Evolutionary conservation across 2,113 vertebrate species (phyloP).

Genomic region (Boulengeromyrus knoepffleri): DNA sequence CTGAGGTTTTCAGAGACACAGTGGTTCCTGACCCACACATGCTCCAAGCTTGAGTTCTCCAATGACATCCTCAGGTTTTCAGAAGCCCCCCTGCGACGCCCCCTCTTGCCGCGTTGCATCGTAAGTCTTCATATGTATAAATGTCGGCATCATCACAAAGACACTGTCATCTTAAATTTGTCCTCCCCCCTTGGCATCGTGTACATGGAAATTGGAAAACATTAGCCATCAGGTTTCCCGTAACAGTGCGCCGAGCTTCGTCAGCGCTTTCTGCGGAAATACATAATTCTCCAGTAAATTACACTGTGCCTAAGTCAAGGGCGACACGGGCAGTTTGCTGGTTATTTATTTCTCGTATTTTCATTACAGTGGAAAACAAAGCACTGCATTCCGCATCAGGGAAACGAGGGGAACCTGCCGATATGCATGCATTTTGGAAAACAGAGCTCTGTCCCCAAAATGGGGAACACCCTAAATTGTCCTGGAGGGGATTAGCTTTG

Average conservation of each 20-base stretch:
- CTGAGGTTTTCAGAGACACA: background rate
- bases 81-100: background rate
- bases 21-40: background rate
- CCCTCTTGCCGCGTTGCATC: too few species aligned
- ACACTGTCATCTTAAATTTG: background rate
- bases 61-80: background rate
- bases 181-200: background rate
- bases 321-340: constrained; percentile 2
- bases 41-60: background rate
- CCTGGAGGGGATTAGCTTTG: background rate
- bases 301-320: constrained; percentile 15
- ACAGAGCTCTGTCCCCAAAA: background rate
- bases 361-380: constrained; percentile 16
- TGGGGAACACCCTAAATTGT: background rate
- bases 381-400: background rate
- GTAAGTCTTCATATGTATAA: background rate
- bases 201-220: constrained; percentile 11
- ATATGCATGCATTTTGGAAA: background rate
- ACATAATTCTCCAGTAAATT: constrained; percentile 2
- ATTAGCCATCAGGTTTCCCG: background rate
- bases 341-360: constrained; percentile 19
- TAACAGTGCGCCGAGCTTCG: background rate
- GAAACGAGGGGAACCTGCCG: background rate
- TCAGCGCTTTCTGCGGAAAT: background rate
- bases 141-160: background rate